A percentile compares a stretch with the other conserved stretches of the same genome.
Evolutionary conservation across 2,888 invertebrate genomes (phyloP).

Genomic region (Lasioglossum morio): DNA sequence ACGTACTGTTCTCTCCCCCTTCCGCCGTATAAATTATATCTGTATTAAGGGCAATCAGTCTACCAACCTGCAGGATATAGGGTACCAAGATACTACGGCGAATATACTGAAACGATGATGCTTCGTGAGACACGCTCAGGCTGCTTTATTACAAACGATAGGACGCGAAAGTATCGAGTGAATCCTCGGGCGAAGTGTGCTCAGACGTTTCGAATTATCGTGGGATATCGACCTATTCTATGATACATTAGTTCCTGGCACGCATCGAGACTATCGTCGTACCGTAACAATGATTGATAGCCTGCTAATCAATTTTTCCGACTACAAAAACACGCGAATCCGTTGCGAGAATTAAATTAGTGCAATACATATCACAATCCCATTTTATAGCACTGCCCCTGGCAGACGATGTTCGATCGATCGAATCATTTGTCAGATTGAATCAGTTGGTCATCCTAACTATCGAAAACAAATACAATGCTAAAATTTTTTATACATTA

Average conservation of each 20-base stretch:
- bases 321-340: background rate
- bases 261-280: conserved; percentile 31
- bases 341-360: background rate
- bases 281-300: conserved; percentile 48
- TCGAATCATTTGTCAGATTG: background rate
- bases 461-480: too few relatives aligned
- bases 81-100: conserved; percentile 39
- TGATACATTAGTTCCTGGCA: conserved; percentile 20
- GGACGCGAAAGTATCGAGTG: conserved; percentile 51
- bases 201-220: conserved; percentile 46
- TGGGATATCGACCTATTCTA: conserved; percentile 61
- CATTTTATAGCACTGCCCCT: background rate
- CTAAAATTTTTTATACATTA: too few relatives aligned
- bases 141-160: conserved; percentile 47
- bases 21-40: conserved; percentile 72
- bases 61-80: conserved; percentile 33
- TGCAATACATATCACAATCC: background rate
- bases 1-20: conserved; percentile 18
- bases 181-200: conserved; percentile 42
- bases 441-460: background rate
- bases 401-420: too few relatives aligned
- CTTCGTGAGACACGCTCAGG: conserved; percentile 34
- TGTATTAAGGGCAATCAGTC: conserved; percentile 78
- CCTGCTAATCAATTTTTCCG: conserved; percentile 8
- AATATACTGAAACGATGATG: conserved; percentile 26